Evolutionary conservation across 2,113 vertebrate species (phyloP).

Genomic region (Quiscalus mexicanus): DNA sequence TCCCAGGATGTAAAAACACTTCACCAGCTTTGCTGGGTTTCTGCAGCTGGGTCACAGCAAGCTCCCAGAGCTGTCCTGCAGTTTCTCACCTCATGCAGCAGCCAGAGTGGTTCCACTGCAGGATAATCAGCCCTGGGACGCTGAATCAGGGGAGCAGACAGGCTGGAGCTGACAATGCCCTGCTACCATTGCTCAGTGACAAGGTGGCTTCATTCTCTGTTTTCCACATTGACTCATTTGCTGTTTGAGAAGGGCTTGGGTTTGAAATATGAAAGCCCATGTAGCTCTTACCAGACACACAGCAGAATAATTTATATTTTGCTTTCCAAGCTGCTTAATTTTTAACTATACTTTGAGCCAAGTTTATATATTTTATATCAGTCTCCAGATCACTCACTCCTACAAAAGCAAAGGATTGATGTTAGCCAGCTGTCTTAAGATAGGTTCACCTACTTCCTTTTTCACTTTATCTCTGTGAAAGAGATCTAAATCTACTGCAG

Average conservation of each 20-base stretch:
- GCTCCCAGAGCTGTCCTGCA: background rate
- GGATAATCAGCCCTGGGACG: background rate
- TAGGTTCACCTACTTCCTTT: background rate
- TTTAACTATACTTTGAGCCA: conserved; percentile 15
- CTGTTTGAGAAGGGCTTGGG: background rate
- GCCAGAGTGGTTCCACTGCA: background rate
- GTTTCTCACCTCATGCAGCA: background rate
- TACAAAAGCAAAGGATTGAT: background rate
- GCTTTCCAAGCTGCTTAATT: conserved; percentile 30
- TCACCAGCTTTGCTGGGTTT: background rate
- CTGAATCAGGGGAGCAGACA: background rate
- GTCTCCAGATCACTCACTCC: background rate
- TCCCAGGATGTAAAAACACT: background rate
- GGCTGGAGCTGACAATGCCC: background rate
- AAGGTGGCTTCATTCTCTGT: background rate
- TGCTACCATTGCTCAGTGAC: background rate
- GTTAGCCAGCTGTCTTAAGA: background rate
- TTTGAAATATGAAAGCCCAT: background rate
- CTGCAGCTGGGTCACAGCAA: background rate
- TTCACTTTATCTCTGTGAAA: background rate
- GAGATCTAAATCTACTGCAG: background rate
- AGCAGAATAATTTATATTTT: conserved; percentile 42
- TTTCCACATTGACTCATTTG: background rate
- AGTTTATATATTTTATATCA: conserved; percentile 24
- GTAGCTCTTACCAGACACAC: background rate